phyloP scores from a whole-genome alignment of 2,797 vertebrate species.

The Rhabdophis nuchalis region DNA sequence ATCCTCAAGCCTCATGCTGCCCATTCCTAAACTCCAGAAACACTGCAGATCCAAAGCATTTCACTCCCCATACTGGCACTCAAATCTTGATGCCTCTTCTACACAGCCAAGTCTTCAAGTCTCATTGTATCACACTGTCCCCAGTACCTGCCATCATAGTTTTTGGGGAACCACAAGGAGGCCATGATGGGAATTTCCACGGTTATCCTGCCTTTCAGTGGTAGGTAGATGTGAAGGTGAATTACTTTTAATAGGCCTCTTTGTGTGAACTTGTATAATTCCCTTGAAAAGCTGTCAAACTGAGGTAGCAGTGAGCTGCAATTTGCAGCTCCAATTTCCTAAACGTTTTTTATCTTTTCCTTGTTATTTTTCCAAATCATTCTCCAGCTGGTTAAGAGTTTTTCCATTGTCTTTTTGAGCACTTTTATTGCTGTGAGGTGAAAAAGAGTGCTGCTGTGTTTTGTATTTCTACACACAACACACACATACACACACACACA shows the following conservation, averaged over 20 bases:
- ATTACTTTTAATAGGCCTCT: background rate
- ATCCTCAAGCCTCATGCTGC: background rate
- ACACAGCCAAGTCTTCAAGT: background rate
- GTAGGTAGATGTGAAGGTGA: background rate
- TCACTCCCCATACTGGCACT: background rate
- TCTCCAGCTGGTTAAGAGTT: background rate
- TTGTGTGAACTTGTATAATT: background rate
- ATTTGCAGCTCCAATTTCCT: background rate
- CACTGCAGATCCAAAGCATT: background rate
- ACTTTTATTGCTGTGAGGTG: background rate
- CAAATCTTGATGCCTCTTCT: background rate
- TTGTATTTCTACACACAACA: background rate
- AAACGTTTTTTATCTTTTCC: background rate
- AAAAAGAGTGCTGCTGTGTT: background rate
- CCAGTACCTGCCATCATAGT: background rate
- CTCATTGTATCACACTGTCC: background rate
- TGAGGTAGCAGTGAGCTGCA: background rate
- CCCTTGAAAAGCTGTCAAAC: background rate
- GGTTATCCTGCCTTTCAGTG: background rate
- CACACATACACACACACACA: background rate
- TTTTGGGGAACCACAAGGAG: background rate
- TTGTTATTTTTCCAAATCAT: background rate
- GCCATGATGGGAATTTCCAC: background rate
- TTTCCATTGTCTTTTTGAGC: background rate
- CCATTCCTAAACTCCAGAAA: background rate